Base-by-base conservation (phyloP, 2,888 invertebrate genomes). In the Pseudococcus longispinus region DNA sequence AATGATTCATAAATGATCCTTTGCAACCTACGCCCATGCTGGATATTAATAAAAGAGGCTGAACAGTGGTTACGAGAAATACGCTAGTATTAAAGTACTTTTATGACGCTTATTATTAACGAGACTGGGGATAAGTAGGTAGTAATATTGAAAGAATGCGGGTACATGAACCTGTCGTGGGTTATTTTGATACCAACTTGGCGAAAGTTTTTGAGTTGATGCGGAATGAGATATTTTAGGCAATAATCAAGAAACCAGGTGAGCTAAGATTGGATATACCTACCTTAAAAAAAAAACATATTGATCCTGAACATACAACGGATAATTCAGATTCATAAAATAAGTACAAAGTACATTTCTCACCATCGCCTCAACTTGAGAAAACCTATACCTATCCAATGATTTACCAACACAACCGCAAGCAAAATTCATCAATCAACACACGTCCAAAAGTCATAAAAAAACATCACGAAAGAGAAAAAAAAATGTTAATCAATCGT, bases 401-500 rank as follows among this genome's bases (percentile, higher is more conserved):
- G 37, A 37, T 37, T 37, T 37, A 6, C 37, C 8, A 37, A 37
- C 37, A 37, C 37, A 37, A 37, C 5, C 5, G 37, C 9, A 37
- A 37, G 37, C 9, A 46, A 65, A 65, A 65, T 65, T 70, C 70
- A 70, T 70, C 42, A 80, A 80, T 80, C 77, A 42, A 80, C 42
- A 37, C 77, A 37, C 77, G 77, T 80, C 20, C 32, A 15, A 42
- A 80, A 80, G 77, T 80, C 37, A 42, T 80, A 42, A 80, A 80
- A 80, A 80, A 80, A 80, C 11, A 42, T 11, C 42, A 20, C 23
- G 60, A 23, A 60, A n/a, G 13, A 70, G 23, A 4, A 3, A 42
- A 80, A 37, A 80, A 80, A 80, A 80, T 80, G 37, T 42, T 80
- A 80, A 80, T 80, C 77, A 80, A 80, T 80, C 37, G 77, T 37